These are phyloP conservation scores for Ostrea denselamellosa DNA, from an alignment of 1,140 invertebrate genomes.

Conservation along the genomic window DNA sequence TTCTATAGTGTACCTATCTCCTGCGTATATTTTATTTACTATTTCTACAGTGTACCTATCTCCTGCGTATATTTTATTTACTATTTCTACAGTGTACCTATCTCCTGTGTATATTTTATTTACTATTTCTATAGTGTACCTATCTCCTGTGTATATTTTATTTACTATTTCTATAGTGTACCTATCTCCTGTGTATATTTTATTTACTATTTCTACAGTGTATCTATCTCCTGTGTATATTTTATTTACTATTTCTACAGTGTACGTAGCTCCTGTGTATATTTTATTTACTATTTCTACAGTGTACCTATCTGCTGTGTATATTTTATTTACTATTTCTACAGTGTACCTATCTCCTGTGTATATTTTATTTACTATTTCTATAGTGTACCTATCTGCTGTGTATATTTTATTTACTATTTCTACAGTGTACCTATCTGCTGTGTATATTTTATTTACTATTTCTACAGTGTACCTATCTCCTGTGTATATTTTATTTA, in stretches of 20 bases:
- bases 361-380: slow-evolving; percentile 47
- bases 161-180: slow-evolving; percentile 27
- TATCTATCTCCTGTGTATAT: slow-evolving; percentile 62
- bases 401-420: slow-evolving; percentile 50
- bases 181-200: slow-evolving; percentile 61
- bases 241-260: neutral
- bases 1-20: slow-evolving; percentile 52
- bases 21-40: slow-evolving; percentile 53
- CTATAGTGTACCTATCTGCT: slow-evolving; percentile 55
- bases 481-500: slow-evolving; percentile 53
- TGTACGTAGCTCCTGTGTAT: slow-evolving; percentile 61
- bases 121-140: slow-evolving; percentile 49
- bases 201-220: neutral
- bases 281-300: slow-evolving; percentile 9
- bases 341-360: slow-evolving; percentile 57
- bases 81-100: slow-evolving; percentile 52
- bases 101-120: slow-evolving; percentile 53
- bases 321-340: slow-evolving; percentile 41
- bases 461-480: slow-evolving; percentile 52
- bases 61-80: slow-evolving; percentile 54
- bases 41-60: slow-evolving; percentile 52
- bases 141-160: slow-evolving; percentile 56
- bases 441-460: slow-evolving; percentile 53
- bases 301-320: slow-evolving; percentile 59
- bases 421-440: slow-evolving; percentile 52